Conservation (phyloP, 1,140 invertebrate species). For the Lasioglossum baleicum region DNA sequence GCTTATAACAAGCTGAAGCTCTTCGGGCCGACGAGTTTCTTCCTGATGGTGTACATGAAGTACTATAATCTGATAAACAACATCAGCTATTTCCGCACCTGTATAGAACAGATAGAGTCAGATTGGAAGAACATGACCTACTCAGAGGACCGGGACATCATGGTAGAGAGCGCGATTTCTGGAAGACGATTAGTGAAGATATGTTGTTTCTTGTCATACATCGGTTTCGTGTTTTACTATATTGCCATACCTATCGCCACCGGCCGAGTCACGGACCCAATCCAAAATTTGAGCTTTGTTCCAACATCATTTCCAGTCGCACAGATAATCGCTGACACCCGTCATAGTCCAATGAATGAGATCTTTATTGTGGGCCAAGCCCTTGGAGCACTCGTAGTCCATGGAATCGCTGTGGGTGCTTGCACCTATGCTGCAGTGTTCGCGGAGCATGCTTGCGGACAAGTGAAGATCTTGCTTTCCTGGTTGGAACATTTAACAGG, state of each 20-base stretch:
- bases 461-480: slow-evolving; percentile 63
- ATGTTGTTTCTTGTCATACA: slow-evolving; percentile 43
- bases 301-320: slow-evolving; percentile 62
- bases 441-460: slow-evolving; percentile 66
- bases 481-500: slow-evolving; percentile 51
- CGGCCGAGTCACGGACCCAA: neutral
- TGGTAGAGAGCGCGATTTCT: slow-evolving; percentile 44
- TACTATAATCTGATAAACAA: slow-evolving; percentile 56
- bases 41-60: slow-evolving; percentile 64
- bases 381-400: slow-evolving; percentile 44
- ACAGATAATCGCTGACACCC: slow-evolving; percentile 47
- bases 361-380: slow-evolving; percentile 60
- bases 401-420: slow-evolving; percentile 51
- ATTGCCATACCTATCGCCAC: slow-evolving; percentile 35
- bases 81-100: slow-evolving; percentile 53
- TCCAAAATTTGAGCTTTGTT: slow-evolving; percentile 39
- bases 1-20: slow-evolving; percentile 56
- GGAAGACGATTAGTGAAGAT: slow-evolving; percentile 33
- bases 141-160: slow-evolving; percentile 24
- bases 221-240: slow-evolving; percentile 46
- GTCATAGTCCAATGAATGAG: slow-evolving; percentile 51
- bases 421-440: slow-evolving; percentile 65
- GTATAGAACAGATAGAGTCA: slow-evolving; percentile 56
- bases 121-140: slow-evolving; percentile 62
- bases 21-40: slow-evolving; percentile 65